Conservation (phyloP, 2,797 vertebrate genomes). For the Xenentodon cancila region DNA sequence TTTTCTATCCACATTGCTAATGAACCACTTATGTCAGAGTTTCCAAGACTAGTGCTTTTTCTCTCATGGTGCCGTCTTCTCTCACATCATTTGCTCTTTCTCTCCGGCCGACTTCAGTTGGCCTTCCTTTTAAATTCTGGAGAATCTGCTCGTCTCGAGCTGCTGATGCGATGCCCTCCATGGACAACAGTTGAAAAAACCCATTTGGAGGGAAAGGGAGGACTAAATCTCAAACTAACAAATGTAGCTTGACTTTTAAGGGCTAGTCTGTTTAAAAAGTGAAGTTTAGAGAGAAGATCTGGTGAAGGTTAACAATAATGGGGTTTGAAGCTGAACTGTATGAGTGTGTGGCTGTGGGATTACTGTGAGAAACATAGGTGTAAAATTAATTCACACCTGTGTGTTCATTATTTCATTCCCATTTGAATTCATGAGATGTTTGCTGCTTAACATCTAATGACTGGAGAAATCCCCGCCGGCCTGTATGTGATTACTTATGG, state of each 20-base stretch:
- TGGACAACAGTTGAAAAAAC: no score
- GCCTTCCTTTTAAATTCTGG: no score
- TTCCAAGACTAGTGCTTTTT: no score
- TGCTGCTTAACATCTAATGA: conserved; percentile 40
- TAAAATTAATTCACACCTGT: conserved; percentile 1
- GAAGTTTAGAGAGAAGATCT: conserved; percentile 31
- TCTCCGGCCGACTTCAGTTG: no score
- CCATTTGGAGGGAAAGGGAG: no score
- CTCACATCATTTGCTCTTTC: no score
- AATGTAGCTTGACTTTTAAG: conserved; percentile 64
- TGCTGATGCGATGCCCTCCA: no score
- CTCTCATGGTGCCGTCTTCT: no score
- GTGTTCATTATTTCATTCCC: no score
- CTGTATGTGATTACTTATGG: conserved; percentile 32
- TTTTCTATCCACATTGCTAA: no score
- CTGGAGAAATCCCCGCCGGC: conserved; percentile 51
- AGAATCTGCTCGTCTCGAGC: no score
- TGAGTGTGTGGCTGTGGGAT: neutral
- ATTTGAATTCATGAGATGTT: neutral
- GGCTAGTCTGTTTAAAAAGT: conserved; percentile 29
- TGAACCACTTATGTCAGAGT: no score
- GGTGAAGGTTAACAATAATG: conserved; percentile 41
- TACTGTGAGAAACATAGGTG: conserved; percentile 7
- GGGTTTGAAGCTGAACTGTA: neutral
- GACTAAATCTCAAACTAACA: conserved; percentile 39